Conservation (phyloP, 2,113 vertebrate genomes). For the Nesoenas mayeri region DNA sequence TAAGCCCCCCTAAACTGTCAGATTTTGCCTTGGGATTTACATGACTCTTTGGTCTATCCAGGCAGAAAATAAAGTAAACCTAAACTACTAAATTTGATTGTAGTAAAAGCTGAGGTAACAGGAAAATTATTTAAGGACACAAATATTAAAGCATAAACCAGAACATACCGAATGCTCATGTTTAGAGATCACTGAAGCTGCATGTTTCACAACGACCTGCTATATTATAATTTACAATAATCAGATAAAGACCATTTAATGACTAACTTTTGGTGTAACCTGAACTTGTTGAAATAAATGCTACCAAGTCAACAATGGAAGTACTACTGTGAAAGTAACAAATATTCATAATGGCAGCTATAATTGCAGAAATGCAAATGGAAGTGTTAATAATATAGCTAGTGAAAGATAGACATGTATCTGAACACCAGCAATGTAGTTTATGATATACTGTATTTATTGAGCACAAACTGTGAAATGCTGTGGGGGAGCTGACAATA, state of each 20-base stretch:
- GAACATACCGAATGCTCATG: neutral
- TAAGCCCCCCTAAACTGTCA: neutral
- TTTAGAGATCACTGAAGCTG: neutral
- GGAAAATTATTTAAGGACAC: neutral
- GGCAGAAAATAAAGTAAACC: neutral
- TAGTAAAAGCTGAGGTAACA: neutral
- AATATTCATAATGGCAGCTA: neutral
- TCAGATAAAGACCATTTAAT: neutral
- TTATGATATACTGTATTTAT: neutral
- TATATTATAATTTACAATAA: neutral
- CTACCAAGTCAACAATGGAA: neutral
- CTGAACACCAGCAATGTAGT: neutral
- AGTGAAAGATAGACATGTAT: neutral
- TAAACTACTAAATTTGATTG: neutral
- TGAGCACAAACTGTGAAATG: slow-evolving; percentile 1
- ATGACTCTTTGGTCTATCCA: neutral
- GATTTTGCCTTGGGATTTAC: neutral
- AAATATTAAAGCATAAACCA: neutral
- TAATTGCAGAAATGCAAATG: neutral
- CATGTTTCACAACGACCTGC: neutral
- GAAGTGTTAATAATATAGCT: neutral
- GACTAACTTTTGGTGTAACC: neutral
- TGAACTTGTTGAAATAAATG: neutral
- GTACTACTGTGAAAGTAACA: neutral
- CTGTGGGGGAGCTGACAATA: neutral